Evolutionary conservation across 2,113 vertebrate species (phyloP), one percentile per base, ranked within the genome.

Genomic region (Chloebia gouldiae): DNA sequence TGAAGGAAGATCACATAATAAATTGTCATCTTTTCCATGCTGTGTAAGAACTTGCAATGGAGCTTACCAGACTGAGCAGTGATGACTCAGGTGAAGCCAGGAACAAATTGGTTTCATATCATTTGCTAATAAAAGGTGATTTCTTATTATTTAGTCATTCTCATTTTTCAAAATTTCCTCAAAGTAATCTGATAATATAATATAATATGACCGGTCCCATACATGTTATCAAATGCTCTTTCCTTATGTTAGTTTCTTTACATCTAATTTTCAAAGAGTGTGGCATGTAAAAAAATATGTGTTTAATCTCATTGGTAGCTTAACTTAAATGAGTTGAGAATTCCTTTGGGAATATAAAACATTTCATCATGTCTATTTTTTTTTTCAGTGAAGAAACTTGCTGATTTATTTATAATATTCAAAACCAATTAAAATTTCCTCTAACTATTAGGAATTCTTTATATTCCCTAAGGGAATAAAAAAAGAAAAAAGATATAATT

Each of bases 391-490:
- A 84, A 87, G 11, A 82, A 65, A 25, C 10, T 90, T 92, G 20
- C 39, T 64, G 70, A 91, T 88, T 82, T 91, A 84, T 90, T 93
- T 94, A 86, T 86, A 88, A 82, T 81, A 81, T 57, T 86, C 31
- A 85, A 96, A 94, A 53, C 59, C 53, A 93, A 96, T 86, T 96
- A 93, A 89, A 80, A 39, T 70, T 16, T 91, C 13, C 13, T 73
- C 56, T 96, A 82, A 88, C 95, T 94, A 90, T 91, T 90, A 80
- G n/a, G 14, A 90, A 77, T 76, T 77, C 6, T 70, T 95, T 37
- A 56, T 71, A 35, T 95, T 80, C 75, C 93, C 60, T 78, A 85
- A 92, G 79, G 72, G 72, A 83, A 81, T 59, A 53, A 57, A 95
- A 88, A 86, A 54, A 17, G 3, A 30, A 19, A 33, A 42, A 42